phyloP scores from a whole-genome alignment of 2,113 vertebrate genomes.

The Anolis sagrei region DNA sequence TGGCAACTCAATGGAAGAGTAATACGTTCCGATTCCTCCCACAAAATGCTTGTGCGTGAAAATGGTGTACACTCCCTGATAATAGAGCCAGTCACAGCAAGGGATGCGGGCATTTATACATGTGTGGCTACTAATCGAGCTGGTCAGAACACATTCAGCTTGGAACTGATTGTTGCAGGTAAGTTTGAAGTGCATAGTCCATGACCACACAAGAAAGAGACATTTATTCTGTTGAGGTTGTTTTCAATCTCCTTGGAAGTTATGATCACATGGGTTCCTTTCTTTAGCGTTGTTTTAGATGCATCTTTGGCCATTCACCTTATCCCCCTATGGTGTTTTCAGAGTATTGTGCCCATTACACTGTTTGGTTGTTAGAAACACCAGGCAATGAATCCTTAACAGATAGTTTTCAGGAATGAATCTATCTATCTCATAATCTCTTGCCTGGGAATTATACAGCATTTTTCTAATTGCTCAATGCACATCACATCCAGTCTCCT shows the following conservation, averaged over 20 bases:
- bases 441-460: too few species aligned
- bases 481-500: neutral
- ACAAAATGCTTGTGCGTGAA: constrained; percentile 97
- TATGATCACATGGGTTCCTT: neutral
- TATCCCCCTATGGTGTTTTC: neutral
- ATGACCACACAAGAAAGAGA: neutral
- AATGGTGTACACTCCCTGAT: constrained; percentile 96
- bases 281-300: neutral
- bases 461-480: neutral
- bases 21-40: constrained; percentile 89
- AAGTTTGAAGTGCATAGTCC: constrained; percentile 15
- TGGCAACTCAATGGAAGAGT: constrained; percentile 94
- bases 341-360: neutral
- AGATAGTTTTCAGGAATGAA: neutral
- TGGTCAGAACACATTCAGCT: constrained; percentile 95
- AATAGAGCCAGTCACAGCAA: constrained; percentile 90
- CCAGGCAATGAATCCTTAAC: neutral
- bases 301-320: neutral
- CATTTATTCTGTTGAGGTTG: neutral
- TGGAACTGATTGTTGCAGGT: constrained; percentile 97
- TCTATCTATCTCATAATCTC: neutral
- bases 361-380: neutral
- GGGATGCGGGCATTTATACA: constrained; percentile 94
- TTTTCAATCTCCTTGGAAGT: neutral
- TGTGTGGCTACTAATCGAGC: constrained; percentile 95